A percentile compares a stretch with the other conserved stretches of the same genome.
phyloP scores from a whole-genome alignment of 2,888 invertebrate genomes.

The Arge pagana region DNA sequence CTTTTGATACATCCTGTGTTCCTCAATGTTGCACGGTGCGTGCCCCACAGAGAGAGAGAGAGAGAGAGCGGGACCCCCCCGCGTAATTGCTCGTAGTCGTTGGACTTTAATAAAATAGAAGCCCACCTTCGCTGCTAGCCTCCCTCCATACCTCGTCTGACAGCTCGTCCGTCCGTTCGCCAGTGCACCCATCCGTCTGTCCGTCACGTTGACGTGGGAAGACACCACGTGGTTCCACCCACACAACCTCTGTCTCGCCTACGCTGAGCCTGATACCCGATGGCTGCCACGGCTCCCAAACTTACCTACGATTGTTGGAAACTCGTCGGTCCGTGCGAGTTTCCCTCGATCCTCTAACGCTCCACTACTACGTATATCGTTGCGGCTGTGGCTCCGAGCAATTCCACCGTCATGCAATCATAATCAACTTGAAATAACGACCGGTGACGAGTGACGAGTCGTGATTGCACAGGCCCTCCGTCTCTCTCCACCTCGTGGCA shows the following conservation, averaged over 20 bases:
- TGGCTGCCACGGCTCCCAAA: slow-evolving; percentile 49
- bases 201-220: slow-evolving; percentile 59
- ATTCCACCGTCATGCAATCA: slow-evolving; percentile 55
- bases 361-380: slow-evolving; percentile 14
- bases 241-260: slow-evolving; percentile 36
- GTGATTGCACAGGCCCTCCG: not conserved
- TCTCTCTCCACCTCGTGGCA: not conserved
- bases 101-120: slow-evolving; percentile 56
- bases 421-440: slow-evolving; percentile 48
- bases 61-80: slow-evolving; percentile 10
- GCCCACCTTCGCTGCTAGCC: slow-evolving; percentile 29
- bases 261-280: slow-evolving; percentile 43
- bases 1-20: slow-evolving; percentile 46
- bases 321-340: slow-evolving; percentile 55
- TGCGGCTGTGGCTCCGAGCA: slow-evolving; percentile 33
- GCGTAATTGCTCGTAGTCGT: slow-evolving; percentile 57
- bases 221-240: slow-evolving; percentile 46
- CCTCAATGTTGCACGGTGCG: slow-evolving; percentile 30
- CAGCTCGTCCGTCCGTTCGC: slow-evolving; percentile 47
- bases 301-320: slow-evolving; percentile 56
- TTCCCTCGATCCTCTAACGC: slow-evolving; percentile 10
- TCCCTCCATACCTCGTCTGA: slow-evolving; percentile 36
- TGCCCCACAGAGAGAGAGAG: slow-evolving; percentile 36
- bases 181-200: slow-evolving; percentile 45
- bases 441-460: slow-evolving; percentile 1